Evolutionary conservation across 1,140 invertebrate species (phyloP).

Genomic region (Thaumatotibia leucotreta): DNA sequence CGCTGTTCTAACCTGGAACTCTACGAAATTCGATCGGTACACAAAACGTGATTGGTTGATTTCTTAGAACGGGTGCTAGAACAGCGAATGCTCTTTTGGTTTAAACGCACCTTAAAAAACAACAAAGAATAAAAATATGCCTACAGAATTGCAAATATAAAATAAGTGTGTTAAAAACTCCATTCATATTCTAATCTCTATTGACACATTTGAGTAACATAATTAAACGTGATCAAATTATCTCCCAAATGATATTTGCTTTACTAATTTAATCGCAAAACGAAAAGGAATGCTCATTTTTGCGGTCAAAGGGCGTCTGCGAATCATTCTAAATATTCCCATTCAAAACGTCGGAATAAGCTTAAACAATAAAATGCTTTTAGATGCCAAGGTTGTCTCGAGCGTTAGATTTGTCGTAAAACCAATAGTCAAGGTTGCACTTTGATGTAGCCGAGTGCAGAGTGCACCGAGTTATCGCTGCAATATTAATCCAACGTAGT

Average conservation of each 20-base stretch:
- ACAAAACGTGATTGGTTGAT: too few species aligned
- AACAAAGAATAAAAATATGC: too few species aligned
- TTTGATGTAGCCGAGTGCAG: not conserved
- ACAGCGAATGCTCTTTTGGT: too few species aligned
- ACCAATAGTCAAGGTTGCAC: not conserved
- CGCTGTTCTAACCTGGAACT: too few species aligned
- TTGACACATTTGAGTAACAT: not conserved
- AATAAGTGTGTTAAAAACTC: too few species aligned
- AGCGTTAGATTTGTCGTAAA: not conserved
- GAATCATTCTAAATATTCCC: not conserved
- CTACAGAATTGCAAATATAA: too few species aligned
- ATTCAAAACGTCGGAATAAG: not conserved
- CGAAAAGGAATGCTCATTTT: not conserved
- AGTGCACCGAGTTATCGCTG: too few species aligned
- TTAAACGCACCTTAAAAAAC: too few species aligned
- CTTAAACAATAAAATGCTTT: not conserved
- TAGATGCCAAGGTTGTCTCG: not conserved
- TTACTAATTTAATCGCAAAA: not conserved
- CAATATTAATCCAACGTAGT: too few species aligned
- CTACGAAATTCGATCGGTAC: too few species aligned
- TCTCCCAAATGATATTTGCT: not conserved
- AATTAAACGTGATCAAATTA: not conserved
- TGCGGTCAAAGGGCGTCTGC: not conserved
- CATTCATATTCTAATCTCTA: not conserved
- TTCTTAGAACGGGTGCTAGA: too few species aligned